Base-by-base conservation (phyloP, 2,113 vertebrate genomes). In the Notothenia rossii region DNA sequence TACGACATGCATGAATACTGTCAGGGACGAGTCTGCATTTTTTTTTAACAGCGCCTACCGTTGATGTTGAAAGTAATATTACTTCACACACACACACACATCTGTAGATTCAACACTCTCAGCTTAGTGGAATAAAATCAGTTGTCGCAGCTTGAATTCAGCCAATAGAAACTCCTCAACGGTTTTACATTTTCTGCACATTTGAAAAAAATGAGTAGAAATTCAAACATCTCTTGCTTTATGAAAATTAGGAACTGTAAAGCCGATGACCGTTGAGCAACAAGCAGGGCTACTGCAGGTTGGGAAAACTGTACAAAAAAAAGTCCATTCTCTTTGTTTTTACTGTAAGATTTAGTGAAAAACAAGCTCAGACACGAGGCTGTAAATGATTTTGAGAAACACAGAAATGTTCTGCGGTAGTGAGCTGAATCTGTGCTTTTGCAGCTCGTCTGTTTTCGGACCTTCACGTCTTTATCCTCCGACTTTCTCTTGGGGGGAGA, bases 391-490 rank as follows among this genome's bases (percentile, higher is more conserved):
- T 25, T 69, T n/a, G 22, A 8, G 7, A 56, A 46, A 50, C 45
- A 11, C 62, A 3, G 43, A 17, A 1, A 25, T 3, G 45, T 49
- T 65, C 13, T 18, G 63, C 18, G 2, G 18, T 7, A 22, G 40
- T 8, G 12, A 46, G 8, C 13, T 22, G 51, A 56, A 55, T 15
- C 49, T 53, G 65, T 36, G 64, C 36, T 14, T 58, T 3, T 29
- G 45, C 46, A 14, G 56, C 25, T 50, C 18, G 3, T 54, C 60
- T 40, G 36, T 7, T 40, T 40, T 40, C 36, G 50, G 50, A 45
- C 51, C 1, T n/a, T 61, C 60, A 54, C 72, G 7, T 55, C 50
- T 64, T 64, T 55, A 29, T 12, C 50, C 40, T 72, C 46, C 12
- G 22, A 6, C 33, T 51, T 7, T 72, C 7, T 40, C 40, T 20